Evolutionary conservation across 2,113 vertebrate genomes (phyloP).

Genomic region (Diadophis punctatus): DNA sequence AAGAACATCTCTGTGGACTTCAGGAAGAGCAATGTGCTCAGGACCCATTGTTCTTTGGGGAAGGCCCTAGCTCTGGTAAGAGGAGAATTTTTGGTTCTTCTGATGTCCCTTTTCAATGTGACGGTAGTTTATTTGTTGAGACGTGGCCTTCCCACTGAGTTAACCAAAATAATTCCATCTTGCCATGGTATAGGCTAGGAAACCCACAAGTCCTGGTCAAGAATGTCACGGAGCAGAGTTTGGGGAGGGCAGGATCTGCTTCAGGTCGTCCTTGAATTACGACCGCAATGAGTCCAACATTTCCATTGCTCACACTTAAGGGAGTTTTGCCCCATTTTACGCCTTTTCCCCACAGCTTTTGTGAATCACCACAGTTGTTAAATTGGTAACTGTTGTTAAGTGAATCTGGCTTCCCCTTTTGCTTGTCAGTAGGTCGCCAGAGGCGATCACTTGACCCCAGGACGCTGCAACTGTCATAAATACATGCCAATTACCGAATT

Average conservation of each 20-base stretch:
- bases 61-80: slow-evolving; percentile 6
- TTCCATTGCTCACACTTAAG: not conserved
- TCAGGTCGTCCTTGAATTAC: not conserved
- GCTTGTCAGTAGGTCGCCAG: too few relatives aligned
- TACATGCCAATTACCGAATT: too few relatives aligned
- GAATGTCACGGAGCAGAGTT: not conserved
- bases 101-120: not conserved
- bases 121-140: not conserved
- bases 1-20: not conserved
- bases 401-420: too few relatives aligned
- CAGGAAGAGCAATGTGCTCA: not conserved
- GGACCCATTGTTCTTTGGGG: not conserved
- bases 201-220: not conserved
- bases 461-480: too few relatives aligned
- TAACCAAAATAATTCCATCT: not conserved
- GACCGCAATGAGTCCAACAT: not conserved
- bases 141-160: not conserved
- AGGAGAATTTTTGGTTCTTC: too few relatives aligned
- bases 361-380: too few relatives aligned
- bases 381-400: too few relatives aligned
- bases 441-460: too few relatives aligned
- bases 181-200: not conserved
- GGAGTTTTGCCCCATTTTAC: too few relatives aligned
- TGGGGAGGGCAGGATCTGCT: not conserved
- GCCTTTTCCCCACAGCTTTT: too few relatives aligned